These are phyloP conservation scores for Amblyjoppa proteus DNA, from an alignment of 2,888 invertebrate species.

Conservation along the genomic window DNA sequence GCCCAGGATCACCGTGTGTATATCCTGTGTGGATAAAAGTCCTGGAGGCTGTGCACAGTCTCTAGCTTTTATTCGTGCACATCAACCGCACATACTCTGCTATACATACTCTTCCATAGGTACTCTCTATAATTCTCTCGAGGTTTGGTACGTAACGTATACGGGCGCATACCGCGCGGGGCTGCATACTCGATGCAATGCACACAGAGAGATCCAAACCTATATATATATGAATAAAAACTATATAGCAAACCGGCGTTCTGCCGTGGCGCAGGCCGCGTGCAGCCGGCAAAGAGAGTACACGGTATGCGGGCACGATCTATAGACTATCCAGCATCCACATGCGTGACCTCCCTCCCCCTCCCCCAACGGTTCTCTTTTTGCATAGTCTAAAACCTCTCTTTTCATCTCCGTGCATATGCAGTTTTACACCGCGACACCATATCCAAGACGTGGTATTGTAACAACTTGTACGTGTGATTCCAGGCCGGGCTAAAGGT, in stretches of 20 bases:
- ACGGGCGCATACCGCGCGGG: conserved; percentile 25
- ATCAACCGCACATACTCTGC: conserved; percentile 3
- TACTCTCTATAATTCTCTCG: conserved; percentile 17
- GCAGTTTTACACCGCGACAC: conserved; percentile 4
- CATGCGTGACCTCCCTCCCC: conserved; percentile 72
- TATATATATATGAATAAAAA: conserved; percentile 15
- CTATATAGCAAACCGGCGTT: conserved; percentile 38
- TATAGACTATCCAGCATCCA: conserved; percentile 60
- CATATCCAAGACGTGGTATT: not conserved
- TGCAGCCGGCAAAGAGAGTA: conserved; percentile 36
- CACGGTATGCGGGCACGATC: conserved; percentile 34
- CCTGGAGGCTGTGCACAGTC: conserved; percentile 45
- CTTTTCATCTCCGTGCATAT: conserved; percentile 48
- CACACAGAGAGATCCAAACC: conserved; percentile 35
- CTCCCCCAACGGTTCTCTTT: conserved; percentile 1
- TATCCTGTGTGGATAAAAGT: conserved; percentile 54
- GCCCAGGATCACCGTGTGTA: conserved; percentile 51
- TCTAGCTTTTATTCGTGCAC: conserved; percentile 38
- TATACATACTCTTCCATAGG: conserved; percentile 9
- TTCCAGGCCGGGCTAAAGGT: conserved; percentile 76
- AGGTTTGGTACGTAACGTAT: conserved; percentile 42
- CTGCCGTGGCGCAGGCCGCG: conserved; percentile 37
- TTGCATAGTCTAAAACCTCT: not conserved
- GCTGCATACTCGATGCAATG: conserved; percentile 22
- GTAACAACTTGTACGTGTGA: conserved; percentile 59